A percentile compares a stretch with the other conserved stretches of the same genome.
phyloP scores from a whole-genome alignment of 2,797 vertebrate genomes.

The Hypotaenidia okinawae region DNA sequence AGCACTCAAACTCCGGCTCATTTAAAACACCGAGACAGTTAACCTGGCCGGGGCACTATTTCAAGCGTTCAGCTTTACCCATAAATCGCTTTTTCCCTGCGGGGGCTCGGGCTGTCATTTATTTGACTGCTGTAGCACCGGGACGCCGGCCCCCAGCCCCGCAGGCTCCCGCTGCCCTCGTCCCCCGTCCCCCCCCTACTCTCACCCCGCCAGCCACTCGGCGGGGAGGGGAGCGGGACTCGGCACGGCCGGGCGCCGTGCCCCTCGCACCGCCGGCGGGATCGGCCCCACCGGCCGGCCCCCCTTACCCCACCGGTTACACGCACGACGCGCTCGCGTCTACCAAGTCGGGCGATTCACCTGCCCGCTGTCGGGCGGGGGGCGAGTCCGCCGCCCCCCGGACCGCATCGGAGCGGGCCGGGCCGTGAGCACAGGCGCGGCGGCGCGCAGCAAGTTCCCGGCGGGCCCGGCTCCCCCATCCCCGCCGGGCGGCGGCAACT shows the following conservation, averaged over 20 bases:
- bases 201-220: not conserved
- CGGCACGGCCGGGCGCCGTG: not conserved
- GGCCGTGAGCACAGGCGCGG: not conserved
- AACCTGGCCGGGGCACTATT: not conserved
- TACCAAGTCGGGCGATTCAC: not conserved
- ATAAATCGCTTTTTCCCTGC: not conserved
- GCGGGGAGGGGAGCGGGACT: not conserved
- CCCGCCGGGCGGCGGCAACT: not conserved
- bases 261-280: not conserved
- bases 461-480: not conserved
- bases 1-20: not conserved
- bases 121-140: not conserved
- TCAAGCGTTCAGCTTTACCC: not conserved
- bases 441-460: not conserved
- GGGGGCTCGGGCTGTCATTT: not conserved
- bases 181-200: not conserved
- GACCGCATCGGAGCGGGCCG: not conserved
- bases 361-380: not conserved
- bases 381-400: not conserved
- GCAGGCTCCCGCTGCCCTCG: conserved; percentile 8
- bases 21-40: not conserved
- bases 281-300: not conserved
- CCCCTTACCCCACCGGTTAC: not conserved
- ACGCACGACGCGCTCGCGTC: not conserved
- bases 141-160: not conserved